Evolutionary conservation across 1,140 invertebrate species (phyloP).

Genomic region (Trachymyrmex cornetzi): DNA sequence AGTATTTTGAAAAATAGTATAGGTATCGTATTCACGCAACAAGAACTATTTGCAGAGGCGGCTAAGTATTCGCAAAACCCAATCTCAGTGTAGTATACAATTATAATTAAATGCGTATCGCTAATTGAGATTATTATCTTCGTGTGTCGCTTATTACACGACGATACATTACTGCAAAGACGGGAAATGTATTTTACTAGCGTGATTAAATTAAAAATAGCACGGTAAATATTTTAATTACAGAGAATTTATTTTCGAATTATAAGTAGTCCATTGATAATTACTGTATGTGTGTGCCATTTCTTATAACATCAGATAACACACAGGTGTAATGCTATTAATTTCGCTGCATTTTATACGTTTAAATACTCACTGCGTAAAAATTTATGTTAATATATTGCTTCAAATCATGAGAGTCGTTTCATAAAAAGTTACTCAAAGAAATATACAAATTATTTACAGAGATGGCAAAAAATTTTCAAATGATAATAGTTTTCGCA

Average conservation of each 20-base stretch:
- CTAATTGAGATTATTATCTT: slow-evolving; percentile 41
- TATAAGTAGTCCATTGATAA: slow-evolving; percentile 1
- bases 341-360: neutral
- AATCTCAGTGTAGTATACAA: slow-evolving; percentile 1
- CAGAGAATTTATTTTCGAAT: neutral
- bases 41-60: neutral
- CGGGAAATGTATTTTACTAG: neutral
- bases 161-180: slow-evolving; percentile 2
- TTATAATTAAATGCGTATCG: slow-evolving; percentile 32
- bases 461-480: neutral
- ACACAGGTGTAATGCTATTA: slow-evolving; percentile 2
- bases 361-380: neutral
- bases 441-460: slow-evolving; percentile 37
- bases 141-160: slow-evolving; percentile 17
- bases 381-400: slow-evolving; percentile 11
- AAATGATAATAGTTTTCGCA: neutral
- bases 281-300: neutral
- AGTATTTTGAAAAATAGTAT: slow-evolving; percentile 19
- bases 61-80: neutral
- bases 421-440: neutral
- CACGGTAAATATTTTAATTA: neutral
- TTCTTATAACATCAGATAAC: neutral
- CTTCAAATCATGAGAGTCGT: neutral
- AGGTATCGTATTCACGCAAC: slow-evolving; percentile 2
- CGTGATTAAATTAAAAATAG: slow-evolving; percentile 30